Evolutionary conservation across 2,888 invertebrate genomes (phyloP), one percentile per base, ranked within the genome.

Genomic region (Cephus rjabovi): DNA sequence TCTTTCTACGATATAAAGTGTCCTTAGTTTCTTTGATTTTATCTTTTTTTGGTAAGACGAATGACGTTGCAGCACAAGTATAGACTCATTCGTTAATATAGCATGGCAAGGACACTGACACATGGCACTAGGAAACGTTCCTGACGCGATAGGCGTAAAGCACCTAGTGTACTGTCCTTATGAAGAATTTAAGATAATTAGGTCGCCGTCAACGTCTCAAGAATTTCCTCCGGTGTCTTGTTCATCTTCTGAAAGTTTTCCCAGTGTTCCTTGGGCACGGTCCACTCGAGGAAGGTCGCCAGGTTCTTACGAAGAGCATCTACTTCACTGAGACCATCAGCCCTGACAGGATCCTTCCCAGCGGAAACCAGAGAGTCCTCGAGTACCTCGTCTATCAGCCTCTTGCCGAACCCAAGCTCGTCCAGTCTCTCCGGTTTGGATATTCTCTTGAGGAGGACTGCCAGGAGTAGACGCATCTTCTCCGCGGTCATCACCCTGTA

Each of bases 301-400:
- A 97, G 95, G 91, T 97, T 97, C 71, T 93, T 92, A 84, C 95
- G 95, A 33, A 97, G 93, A 33, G 95, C 93, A 82, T 95, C 94
- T 30, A 95, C 93, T 11, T 95, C 94, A 1, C 93, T 90, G 4
- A 95, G 86, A 31, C 92, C 92, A 1, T 92, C 89, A 80, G 95
- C 94, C 80, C 93, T 93, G 83, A 95, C 95, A 1, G 96, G 95
- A 33, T 92, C 92, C 77, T 95, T 94, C 1, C 95, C 96, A 80
- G 97, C 96, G 68, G 95, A 94, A 87, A 95, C 94, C 70, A 97
- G 93, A 0, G 97, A 96, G 83, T 96, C 96, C 77, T 95, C 93
- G 1, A 97, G 93, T 4, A 97, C 95, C 82, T 97, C 96, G 89
- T 97, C 97, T 81, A 97, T 96, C 11, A 97, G 93, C 75, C 95